Evolutionary conservation across 2,113 vertebrate genomes (phyloP).

Genomic region (Poeciliopsis occidentalis): DNA sequence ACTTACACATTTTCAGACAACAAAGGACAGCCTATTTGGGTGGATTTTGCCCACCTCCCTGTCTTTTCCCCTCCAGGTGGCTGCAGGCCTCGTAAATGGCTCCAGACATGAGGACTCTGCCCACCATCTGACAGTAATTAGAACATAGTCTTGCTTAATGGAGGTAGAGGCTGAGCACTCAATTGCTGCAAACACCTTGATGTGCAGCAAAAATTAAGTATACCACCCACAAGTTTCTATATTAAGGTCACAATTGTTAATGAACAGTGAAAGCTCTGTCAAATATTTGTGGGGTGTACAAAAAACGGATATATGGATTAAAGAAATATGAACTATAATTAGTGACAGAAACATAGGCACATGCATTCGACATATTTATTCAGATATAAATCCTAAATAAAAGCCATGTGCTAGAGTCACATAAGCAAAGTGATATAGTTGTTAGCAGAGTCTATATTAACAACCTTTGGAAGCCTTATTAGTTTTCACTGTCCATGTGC

Average conservation of each 20-base stretch:
- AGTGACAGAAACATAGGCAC: neutral
- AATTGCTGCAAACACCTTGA: slow-evolving; percentile 65
- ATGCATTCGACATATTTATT: neutral
- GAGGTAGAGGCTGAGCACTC: slow-evolving; percentile 52
- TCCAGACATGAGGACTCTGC: slow-evolving; percentile 69
- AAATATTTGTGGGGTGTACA: neutral
- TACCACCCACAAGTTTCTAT: slow-evolving; percentile 56
- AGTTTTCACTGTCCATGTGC: neutral
- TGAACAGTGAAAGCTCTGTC: slow-evolving; percentile 14
- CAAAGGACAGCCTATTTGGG: slow-evolving; percentile 58
- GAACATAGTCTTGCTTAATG: slow-evolving; percentile 43
- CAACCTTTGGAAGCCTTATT: neutral
- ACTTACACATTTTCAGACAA: slow-evolving; percentile 69
- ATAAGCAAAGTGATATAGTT: neutral
- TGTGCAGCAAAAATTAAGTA: slow-evolving; percentile 55
- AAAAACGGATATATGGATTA: neutral
- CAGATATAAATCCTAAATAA: neutral
- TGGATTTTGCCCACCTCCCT: slow-evolving; percentile 6
- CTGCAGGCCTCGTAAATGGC: slow-evolving; percentile 66
- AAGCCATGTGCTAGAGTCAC: neutral
- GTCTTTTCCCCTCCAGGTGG: slow-evolving; percentile 40
- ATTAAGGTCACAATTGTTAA: slow-evolving; percentile 11
- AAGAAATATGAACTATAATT: neutral
- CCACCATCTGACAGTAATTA: slow-evolving; percentile 78
- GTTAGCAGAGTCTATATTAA: neutral